phyloP scores from a whole-genome alignment of 2,797 vertebrate species.

The Siniperca scherzeri region DNA sequence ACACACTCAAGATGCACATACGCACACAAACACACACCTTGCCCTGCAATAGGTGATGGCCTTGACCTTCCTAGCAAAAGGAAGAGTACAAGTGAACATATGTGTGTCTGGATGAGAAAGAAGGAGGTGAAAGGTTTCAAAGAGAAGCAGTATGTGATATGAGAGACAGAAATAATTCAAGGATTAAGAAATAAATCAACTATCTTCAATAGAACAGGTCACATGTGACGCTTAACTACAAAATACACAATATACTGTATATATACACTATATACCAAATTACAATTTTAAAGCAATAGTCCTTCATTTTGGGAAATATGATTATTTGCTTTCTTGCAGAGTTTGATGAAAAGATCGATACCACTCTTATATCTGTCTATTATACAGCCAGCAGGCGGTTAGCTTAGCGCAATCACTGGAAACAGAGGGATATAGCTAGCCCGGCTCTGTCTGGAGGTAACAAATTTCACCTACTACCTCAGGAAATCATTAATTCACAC shows the following conservation, averaged over 20 bases:
- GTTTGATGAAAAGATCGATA: neutral
- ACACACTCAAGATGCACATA: slow-evolving; percentile 23
- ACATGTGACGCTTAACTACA: neutral
- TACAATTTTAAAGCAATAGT: neutral
- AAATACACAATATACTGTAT: neutral
- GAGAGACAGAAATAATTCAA: neutral
- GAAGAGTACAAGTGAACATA: neutral
- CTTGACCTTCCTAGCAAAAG: slow-evolving; percentile 40
- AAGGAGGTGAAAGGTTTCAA: slow-evolving; percentile 12
- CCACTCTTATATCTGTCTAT: neutral
- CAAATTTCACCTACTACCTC: neutral
- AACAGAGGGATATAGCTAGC: neutral
- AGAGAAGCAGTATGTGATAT: slow-evolving; percentile 10
- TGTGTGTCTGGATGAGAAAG: slow-evolving; percentile 6
- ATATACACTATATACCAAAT: neutral
- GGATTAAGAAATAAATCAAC: slow-evolving; percentile 4
- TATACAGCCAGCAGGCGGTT: neutral
- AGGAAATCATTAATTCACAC: neutral
- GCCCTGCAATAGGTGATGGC: slow-evolving; percentile 30
- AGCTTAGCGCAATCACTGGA: neutral
- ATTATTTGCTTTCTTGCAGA: neutral
- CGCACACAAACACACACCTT: slow-evolving; percentile 44
- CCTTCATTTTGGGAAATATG: neutral
- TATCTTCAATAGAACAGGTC: neutral
- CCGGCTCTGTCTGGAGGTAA: neutral